Evolutionary conservation across 2,113 vertebrate species (phyloP).

Genomic region (Octodon degus): DNA sequence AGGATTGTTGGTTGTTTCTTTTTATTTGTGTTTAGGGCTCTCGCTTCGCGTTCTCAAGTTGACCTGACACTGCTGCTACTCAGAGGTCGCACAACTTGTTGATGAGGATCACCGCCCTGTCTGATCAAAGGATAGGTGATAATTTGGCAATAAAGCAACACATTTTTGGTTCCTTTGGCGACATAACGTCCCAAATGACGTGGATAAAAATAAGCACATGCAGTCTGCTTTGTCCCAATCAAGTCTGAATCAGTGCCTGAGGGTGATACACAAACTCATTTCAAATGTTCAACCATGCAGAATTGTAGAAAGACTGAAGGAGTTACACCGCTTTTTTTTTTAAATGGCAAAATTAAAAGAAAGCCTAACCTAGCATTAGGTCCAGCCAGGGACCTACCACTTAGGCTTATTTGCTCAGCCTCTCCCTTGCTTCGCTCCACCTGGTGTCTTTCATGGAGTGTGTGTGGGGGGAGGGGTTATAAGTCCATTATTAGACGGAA

Average conservation of each 20-base stretch:
- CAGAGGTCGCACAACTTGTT: constrained; percentile 94
- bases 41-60: constrained; percentile 85
- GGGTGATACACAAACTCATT: constrained; percentile 96
- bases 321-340: constrained; percentile 87
- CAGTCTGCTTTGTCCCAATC: constrained; percentile 96
- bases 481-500: constrained; percentile 61
- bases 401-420: constrained; percentile 63
- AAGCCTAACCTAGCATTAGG: constrained; percentile 80
- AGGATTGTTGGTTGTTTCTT: constrained; percentile 96
- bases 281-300: constrained; percentile 98
- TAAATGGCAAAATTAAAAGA: constrained; percentile 82
- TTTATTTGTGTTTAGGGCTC: constrained; percentile 87
- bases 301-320: constrained; percentile 94
- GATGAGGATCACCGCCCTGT: constrained; percentile 89
- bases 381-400: constrained; percentile 78
- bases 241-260: constrained; percentile 94
- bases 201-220: constrained; percentile 95
- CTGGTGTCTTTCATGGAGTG: constrained; percentile 30
- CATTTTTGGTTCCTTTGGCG: constrained; percentile 89
- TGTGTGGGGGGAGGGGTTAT: neutral
- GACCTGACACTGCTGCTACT: constrained; percentile 85
- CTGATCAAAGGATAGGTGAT: constrained; percentile 87
- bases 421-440: constrained; percentile 8
- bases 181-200: constrained; percentile 93
- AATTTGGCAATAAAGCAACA: constrained; percentile 88